Conservation (phyloP, 2,113 vertebrate genomes). For the Mionectes macconnelli region DNA sequence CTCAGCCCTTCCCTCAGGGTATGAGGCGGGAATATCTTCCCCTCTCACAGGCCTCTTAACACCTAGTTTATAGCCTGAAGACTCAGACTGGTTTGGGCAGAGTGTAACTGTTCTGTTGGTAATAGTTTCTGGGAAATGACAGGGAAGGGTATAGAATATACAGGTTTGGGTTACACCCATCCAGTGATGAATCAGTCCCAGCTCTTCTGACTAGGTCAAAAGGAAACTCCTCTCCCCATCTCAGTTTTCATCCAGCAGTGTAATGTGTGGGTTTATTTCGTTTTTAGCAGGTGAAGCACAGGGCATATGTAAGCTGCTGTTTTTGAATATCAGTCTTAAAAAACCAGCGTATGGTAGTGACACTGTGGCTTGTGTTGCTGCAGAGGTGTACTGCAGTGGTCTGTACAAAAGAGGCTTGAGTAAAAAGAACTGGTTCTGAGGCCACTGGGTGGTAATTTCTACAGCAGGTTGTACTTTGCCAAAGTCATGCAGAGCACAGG, state of each 20-base stretch:
- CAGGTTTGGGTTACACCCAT: too few species aligned
- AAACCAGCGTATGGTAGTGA: fast-evolving
- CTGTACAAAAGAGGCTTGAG: background rate
- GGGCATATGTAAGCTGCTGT: background rate
- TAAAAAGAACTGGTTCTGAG: background rate
- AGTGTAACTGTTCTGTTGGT: too few species aligned
- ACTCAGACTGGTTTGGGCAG: too few species aligned
- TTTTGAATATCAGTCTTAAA: background rate
- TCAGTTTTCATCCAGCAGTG: background rate
- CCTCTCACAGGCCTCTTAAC: too few species aligned
- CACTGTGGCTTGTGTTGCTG: background rate
- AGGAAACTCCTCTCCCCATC: background rate
- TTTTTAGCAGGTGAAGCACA: background rate
- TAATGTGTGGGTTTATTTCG: background rate
- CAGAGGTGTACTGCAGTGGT: background rate
- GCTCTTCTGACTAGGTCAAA: too few species aligned
- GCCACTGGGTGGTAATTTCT: background rate
- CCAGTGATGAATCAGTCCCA: too few species aligned
- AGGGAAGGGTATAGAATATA: too few species aligned
- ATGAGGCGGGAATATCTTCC: too few species aligned
- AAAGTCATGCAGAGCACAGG: background rate
- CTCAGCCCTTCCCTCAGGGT: too few species aligned
- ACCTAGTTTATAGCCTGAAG: too few species aligned
- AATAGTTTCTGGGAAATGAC: too few species aligned
- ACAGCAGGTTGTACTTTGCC: background rate